Percentiles rank a stretch among this genome's conserved stretches.
phyloP scores from a whole-genome alignment of 2,113 vertebrate genomes.

The Centropristis striata region DNA sequence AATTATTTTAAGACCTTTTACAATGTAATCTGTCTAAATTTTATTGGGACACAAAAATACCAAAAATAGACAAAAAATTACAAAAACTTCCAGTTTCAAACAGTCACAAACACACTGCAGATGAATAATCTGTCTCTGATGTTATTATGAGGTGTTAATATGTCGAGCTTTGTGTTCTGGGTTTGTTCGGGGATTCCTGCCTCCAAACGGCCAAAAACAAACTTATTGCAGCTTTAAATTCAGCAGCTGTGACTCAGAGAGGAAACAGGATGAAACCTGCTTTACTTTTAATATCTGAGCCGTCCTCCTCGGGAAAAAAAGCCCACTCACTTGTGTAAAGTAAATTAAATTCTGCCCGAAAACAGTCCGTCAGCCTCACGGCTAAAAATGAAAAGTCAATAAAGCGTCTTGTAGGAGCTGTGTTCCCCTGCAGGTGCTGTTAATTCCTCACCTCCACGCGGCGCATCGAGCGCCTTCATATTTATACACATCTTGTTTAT shows the following conservation, averaged over 20 bases:
- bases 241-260: background rate
- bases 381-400: slow-evolving; percentile 50
- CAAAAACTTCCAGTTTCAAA: too few species aligned
- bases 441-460: slow-evolving; percentile 27
- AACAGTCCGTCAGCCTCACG: slow-evolving; percentile 15
- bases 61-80: too few species aligned
- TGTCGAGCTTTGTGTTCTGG: too few species aligned
- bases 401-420: slow-evolving; percentile 19
- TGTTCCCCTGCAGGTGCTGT: slow-evolving; percentile 16
- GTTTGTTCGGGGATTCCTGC: background rate
- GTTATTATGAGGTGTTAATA: too few species aligned
- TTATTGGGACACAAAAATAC: too few species aligned
- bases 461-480: slow-evolving; percentile 29
- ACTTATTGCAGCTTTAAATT: background rate
- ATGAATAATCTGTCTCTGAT: too few species aligned
- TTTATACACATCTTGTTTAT: slow-evolving; percentile 22
- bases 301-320: slow-evolving; percentile 2
- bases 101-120: too few species aligned
- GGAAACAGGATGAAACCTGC: background rate
- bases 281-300: slow-evolving; percentile 1
- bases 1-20: too few species aligned
- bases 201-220: background rate
- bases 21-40: too few species aligned
- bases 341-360: slow-evolving; percentile 30
- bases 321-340: slow-evolving; percentile 21